phyloP scores from a whole-genome alignment of 64 coral and sea anemone genomes.

The Cladopsammia gracilis region DNA sequence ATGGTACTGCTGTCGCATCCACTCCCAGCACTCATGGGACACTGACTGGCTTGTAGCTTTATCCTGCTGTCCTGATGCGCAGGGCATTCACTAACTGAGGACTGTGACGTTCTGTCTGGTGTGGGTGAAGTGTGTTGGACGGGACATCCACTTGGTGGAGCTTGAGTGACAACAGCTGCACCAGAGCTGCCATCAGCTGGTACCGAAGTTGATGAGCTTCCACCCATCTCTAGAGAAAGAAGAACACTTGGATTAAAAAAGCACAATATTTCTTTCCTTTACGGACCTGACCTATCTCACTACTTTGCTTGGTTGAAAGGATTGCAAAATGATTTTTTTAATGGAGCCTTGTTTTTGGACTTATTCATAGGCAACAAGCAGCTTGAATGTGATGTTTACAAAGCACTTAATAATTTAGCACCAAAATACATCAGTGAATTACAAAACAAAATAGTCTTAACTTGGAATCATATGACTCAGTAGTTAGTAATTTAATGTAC shows the following conservation, averaged over 20 bases:
- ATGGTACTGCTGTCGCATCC: constrained; percentile 68
- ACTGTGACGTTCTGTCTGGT: constrained; percentile 14
- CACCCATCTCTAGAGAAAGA: constrained; percentile 57
- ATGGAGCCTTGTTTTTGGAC: no score
- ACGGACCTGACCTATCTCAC: no score
- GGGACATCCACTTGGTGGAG: constrained; percentile 71
- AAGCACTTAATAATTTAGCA: no score
- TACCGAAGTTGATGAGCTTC: constrained; percentile 60
- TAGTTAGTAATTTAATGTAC: no score
- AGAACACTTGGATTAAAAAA: not conserved
- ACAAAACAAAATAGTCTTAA: no score
- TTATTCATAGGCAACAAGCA: no score
- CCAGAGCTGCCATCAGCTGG: constrained; percentile 10
- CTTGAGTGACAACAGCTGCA: constrained; percentile 37
- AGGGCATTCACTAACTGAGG: constrained; percentile 81
- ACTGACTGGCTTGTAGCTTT: constrained; percentile 49
- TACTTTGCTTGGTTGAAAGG: no score
- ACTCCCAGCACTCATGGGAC: constrained; percentile 61
- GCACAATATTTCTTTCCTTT: no score
- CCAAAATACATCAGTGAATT: no score
- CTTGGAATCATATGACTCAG: no score
- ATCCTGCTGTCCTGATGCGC: constrained; percentile 2
- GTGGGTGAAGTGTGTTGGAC: constrained; percentile 46
- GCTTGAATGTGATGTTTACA: no score
- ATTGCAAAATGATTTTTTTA: no score